Evolutionary conservation across 2,888 invertebrate species (phyloP).

Genomic region (Dyspetes luteomarginatus): DNA sequence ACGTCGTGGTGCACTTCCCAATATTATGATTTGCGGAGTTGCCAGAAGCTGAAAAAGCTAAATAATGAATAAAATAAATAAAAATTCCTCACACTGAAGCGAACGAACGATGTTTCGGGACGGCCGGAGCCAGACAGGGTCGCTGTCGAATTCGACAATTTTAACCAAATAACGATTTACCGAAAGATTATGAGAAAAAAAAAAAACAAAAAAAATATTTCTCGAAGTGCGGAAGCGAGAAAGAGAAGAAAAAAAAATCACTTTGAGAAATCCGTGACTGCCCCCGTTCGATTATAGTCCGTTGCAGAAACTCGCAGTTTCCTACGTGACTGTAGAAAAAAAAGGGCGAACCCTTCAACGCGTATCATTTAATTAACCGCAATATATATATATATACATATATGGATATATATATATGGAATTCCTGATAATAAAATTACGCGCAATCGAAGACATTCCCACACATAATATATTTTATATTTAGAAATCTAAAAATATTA

Average conservation of each 20-base stretch:
- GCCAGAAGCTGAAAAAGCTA: slow-evolving; percentile 75
- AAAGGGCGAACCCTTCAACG: slow-evolving; percentile 35
- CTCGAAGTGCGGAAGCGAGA: slow-evolving; percentile 32
- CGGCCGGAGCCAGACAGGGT: slow-evolving; percentile 36
- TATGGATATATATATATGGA: slow-evolving; percentile 53
- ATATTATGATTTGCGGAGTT: slow-evolving; percentile 96
- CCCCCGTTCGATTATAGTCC: slow-evolving; percentile 74
- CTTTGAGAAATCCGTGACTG: slow-evolving; percentile 40
- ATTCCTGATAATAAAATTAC: slow-evolving; percentile 49
- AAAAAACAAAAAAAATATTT: slow-evolving; percentile 34
- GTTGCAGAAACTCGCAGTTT: slow-evolving; percentile 80
- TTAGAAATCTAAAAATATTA: slow-evolving; percentile 57
- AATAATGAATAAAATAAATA: slow-evolving; percentile 24
- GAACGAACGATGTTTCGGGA: background rate
- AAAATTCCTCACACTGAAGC: background rate
- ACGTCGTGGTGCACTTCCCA: slow-evolving; percentile 96
- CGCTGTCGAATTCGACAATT: slow-evolving; percentile 52
- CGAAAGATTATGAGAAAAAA: slow-evolving; percentile 30
- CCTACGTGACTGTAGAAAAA: slow-evolving; percentile 78
- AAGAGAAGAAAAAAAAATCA: slow-evolving; percentile 16
- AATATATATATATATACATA: slow-evolving; percentile 49
- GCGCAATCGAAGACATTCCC: slow-evolving; percentile 30
- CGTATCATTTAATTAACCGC: slow-evolving; percentile 61
- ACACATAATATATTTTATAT: slow-evolving; percentile 65
- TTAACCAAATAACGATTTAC: slow-evolving; percentile 68